phyloP scores from a whole-genome alignment of 2,113 vertebrate genomes.

The Spermophilus dauricus region DNA sequence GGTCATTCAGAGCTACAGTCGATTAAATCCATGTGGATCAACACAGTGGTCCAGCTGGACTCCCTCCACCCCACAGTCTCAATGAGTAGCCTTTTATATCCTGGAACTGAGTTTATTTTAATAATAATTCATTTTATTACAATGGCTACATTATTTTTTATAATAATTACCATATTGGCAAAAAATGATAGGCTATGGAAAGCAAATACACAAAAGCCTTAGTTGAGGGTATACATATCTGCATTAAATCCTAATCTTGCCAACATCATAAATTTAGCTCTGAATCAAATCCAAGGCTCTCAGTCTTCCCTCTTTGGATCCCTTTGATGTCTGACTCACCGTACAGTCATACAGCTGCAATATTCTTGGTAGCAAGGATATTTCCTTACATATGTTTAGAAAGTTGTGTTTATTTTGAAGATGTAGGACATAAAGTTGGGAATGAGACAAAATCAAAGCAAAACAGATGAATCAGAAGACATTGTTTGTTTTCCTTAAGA shows the following conservation, averaged over 20 bases:
- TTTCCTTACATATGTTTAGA: conserved; percentile 63
- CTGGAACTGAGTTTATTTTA: not conserved
- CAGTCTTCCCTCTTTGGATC: not conserved
- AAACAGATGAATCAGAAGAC: conserved; percentile 58
- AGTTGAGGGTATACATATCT: not conserved
- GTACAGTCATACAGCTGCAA: not conserved
- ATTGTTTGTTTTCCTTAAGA: conserved; percentile 51
- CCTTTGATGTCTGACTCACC: conserved; percentile 67
- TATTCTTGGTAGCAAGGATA: not conserved
- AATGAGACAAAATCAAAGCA: conserved; percentile 26
- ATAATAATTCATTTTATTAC: conserved; percentile 15
- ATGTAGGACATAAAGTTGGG: not conserved
- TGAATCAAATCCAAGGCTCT: not conserved
- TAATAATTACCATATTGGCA: not conserved
- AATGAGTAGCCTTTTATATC: conserved; percentile 5
- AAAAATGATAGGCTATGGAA: conserved; percentile 11
- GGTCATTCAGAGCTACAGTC: not conserved
- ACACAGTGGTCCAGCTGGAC: not conserved
- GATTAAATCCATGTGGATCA: conserved; percentile 14
- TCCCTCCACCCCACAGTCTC: not conserved
- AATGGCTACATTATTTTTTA: conserved; percentile 15
- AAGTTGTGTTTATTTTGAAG: conserved; percentile 72
- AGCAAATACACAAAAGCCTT: not conserved
- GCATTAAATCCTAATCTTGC: conserved; percentile 31
- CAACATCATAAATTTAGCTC: not conserved